These are phyloP conservation scores for Martes flavigula DNA, from an alignment of 2,797 vertebrate genomes.

Conservation along the genomic window DNA sequence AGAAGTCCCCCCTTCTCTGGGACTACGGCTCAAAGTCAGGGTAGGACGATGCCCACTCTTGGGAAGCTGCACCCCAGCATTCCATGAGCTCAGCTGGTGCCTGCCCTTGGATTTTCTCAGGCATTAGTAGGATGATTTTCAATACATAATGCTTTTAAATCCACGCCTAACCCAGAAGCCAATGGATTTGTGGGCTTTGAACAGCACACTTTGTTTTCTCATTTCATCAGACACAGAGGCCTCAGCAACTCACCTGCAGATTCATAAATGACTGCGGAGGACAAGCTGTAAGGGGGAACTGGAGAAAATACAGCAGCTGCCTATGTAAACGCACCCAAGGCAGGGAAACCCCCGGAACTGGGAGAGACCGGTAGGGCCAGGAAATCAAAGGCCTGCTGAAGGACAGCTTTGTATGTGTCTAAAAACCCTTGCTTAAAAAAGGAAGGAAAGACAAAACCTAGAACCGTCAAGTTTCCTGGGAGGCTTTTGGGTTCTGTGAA, in stretches of 20 bases:
- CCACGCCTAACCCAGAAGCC: conserved; percentile 50
- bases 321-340: accelerated
- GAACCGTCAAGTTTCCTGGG: not conserved
- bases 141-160: conserved; percentile 59
- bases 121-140: conserved; percentile 65
- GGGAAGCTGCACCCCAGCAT: not conserved
- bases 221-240: not conserved
- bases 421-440: not conserved
- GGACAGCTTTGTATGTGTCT: not conserved
- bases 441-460: not conserved
- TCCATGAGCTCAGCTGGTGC: conserved; percentile 30
- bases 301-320: not conserved
- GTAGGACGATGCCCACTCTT: not conserved
- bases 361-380: not conserved
- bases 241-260: not conserved
- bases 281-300: not conserved
- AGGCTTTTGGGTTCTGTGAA: not conserved
- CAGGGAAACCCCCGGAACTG: accelerated
- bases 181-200: not conserved
- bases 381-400: not conserved
- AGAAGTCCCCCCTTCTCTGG: conserved; percentile 33
- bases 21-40: conserved; percentile 37
- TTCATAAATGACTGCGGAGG: not conserved
- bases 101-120: conserved; percentile 32
- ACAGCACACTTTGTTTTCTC: conserved; percentile 18